Evolutionary conservation across 2,113 vertebrate genomes (phyloP).

Genomic region (Corythornis vintsioides): DNA sequence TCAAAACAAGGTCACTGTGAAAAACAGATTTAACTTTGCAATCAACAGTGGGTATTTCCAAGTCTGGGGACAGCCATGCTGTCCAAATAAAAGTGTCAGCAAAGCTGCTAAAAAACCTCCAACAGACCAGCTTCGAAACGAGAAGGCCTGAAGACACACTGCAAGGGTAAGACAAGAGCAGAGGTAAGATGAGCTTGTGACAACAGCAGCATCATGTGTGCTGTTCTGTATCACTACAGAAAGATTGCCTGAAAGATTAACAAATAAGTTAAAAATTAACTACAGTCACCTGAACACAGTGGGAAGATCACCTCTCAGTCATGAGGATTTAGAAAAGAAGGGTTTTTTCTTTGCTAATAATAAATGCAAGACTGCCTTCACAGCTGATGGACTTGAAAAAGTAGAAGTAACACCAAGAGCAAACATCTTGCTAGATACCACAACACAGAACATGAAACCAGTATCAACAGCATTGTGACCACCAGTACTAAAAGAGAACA

Average conservation of each 20-base stretch:
- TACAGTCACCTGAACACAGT: not conserved
- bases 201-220: not conserved
- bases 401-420: not conserved
- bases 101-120: not conserved
- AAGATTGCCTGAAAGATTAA: not conserved
- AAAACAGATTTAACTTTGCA: not conserved
- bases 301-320: not conserved
- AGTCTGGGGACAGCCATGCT: not conserved
- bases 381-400: not conserved
- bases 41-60: not conserved
- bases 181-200: not conserved
- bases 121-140: not conserved
- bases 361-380: not conserved
- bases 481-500: not conserved
- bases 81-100: not conserved
- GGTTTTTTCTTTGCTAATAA: not conserved
- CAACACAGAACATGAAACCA: not conserved
- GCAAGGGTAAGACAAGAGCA: not conserved
- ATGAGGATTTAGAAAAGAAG: not conserved
- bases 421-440: not conserved
- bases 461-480: not conserved
- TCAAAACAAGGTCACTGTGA: not conserved
- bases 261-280: slow-evolving; percentile 1
- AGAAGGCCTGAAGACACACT: not conserved
- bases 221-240: not conserved